Conservation (phyloP, 2,888 invertebrate genomes). For the Syrista parreyssii region DNA sequence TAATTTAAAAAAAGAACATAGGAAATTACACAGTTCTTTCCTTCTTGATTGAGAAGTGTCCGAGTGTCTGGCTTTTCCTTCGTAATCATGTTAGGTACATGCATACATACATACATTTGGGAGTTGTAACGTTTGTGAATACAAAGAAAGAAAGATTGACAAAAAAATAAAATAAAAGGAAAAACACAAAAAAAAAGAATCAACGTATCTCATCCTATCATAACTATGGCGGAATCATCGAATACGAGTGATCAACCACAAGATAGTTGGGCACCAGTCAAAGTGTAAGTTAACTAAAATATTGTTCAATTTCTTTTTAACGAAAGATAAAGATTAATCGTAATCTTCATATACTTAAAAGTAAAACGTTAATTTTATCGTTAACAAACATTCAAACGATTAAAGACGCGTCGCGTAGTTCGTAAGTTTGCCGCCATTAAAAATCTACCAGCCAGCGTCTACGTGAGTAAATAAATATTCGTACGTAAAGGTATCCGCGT, state of each 20-base stretch:
- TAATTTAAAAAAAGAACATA: not conserved
- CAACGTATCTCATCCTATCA: not conserved
- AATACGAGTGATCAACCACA: not conserved
- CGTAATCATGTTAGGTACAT: conserved; percentile 18
- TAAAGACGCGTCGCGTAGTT: not conserved
- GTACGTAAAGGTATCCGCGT: not conserved
- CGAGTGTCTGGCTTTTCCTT: not conserved
- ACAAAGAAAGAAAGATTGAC: conserved; percentile 52
- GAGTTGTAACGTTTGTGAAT: conserved; percentile 62
- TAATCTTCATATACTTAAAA: not conserved
- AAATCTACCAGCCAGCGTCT: not conserved
- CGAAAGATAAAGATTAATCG: not conserved
- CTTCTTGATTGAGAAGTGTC: too few relatives aligned
- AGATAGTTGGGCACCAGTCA: not conserved
- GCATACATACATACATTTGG: conserved; percentile 50
- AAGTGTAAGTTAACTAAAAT: not conserved
- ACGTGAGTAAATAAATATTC: not conserved
- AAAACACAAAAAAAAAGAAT: conserved; percentile 4
- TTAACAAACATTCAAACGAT: not conserved
- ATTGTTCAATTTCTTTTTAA: not conserved
- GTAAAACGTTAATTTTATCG: not conserved
- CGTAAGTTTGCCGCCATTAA: not conserved
- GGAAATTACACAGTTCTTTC: too few relatives aligned
- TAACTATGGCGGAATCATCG: not conserved
- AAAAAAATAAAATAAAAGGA: conserved; percentile 41